Evolutionary conservation across 2,113 vertebrate genomes (phyloP).

Genomic region (Barbus barbus): DNA sequence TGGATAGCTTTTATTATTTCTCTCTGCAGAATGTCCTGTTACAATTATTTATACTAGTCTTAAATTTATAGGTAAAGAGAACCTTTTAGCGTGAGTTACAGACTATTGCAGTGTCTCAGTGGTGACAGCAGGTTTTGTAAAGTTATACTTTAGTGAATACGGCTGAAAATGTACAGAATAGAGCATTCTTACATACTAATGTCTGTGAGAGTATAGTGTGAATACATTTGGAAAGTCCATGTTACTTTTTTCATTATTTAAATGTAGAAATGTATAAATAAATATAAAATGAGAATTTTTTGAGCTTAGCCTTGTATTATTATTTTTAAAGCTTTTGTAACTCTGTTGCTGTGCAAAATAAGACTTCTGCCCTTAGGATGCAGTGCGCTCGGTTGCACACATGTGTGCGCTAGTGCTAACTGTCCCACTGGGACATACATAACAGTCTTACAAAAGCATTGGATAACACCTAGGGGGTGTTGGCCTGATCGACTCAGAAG

Average conservation of each 20-base stretch:
- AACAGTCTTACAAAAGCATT: slow-evolving; percentile 62
- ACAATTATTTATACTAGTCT: not conserved
- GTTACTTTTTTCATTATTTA: not conserved
- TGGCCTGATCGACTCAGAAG: slow-evolving; percentile 42
- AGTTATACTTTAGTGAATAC: not conserved
- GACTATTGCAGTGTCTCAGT: not conserved
- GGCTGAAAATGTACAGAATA: slow-evolving; percentile 7
- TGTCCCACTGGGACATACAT: slow-evolving; percentile 56
- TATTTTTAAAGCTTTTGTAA: slow-evolving; percentile 18
- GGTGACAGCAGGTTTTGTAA: not conserved
- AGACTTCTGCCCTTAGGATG: slow-evolving; percentile 25
- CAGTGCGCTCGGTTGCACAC: not conserved
- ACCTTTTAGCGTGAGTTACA: not conserved
- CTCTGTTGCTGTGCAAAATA: slow-evolving; percentile 32
- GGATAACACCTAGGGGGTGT: slow-evolving; percentile 40
- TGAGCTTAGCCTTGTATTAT: not conserved
- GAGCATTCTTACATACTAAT: not conserved
- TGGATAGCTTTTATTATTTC: not conserved
- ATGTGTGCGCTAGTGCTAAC: slow-evolving; percentile 38
- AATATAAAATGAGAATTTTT: not conserved
- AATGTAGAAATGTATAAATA: not conserved
- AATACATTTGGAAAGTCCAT: not conserved
- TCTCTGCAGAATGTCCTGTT: not conserved
- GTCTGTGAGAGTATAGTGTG: not conserved
- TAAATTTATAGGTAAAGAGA: not conserved